Evolutionary conservation across 2,797 vertebrate genomes (phyloP), one percentile per base, ranked within the genome.

Genomic region (Triplophysa bombifrons): DNA sequence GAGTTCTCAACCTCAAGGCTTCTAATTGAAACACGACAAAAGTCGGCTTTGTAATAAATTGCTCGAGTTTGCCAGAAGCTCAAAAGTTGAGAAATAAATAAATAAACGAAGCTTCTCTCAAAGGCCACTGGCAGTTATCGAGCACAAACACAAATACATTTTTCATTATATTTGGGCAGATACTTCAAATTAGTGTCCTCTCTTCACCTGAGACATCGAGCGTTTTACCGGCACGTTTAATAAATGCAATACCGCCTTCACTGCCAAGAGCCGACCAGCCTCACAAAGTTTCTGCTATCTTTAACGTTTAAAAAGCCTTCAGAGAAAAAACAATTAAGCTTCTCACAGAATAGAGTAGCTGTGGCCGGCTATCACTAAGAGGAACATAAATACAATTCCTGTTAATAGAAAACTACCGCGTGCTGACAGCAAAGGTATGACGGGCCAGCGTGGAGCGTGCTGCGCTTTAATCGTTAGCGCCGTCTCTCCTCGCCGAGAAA

Each of bases 11-110:
- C 65, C 81, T 75, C 51, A 34, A 70, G 76, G 81, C 64, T 67
- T 60, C 48, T 46, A 56, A 61, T 50, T 78, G 64, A 61, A 67
- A 34, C 61, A 67, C 76, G 74, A 82, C 70, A 74, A 74, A 74
- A 74, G 55, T 74, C 76, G 74, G 76, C 75, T 74, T 72, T 82
- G 81, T 79, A 74, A 82, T 82, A 78, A 79, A 82, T 82, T 78
- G 76, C 64, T 55, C 25, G 55, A 64, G 75, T 74, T 63, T 20
- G 19, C 80, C 71, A 75, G 61, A 34, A 22, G 66, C 80, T 76
- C 53, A 22, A 72, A 65, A 55, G 53, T 65, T 22, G 51, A 74
- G 27, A 77, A 50, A 50, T 17, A 63, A 53, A 81, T 27, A 38
- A 78, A 38, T 61, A 38, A 17, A 3, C 3, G 0, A 80, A 63